Evolutionary conservation across 2,797 vertebrate genomes (phyloP), one percentile per base, ranked within the genome.

Genomic region (Danionella dracula): DNA sequence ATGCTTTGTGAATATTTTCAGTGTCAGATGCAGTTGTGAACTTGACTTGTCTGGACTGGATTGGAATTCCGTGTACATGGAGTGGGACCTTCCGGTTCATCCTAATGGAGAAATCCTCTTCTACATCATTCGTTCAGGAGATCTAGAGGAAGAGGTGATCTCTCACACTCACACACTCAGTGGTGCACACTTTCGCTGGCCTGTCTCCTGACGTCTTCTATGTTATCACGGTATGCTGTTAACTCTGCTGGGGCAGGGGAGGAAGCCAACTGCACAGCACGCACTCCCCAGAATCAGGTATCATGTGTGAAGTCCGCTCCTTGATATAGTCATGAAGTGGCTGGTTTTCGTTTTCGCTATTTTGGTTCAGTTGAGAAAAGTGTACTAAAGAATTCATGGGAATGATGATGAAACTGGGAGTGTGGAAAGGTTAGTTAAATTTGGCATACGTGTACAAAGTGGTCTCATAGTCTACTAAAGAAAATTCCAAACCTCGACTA

Each of bases 201-300:
- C 88, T 98, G 53, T 76, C 72, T 29, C 90, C 94, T 19, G 86
- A 94, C 54, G 74, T 76, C 8, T 77, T 87, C 15, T 97, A 97
- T 35, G 53, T 73, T 13, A 84, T 98, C 77, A 83, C 78, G 78
- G 86, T 98, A 77, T 70, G 92, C 93, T 7, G 90, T 93, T 74
- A 99, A 94, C 17, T 93, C 93, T 51, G 94, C 90, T n/a, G 96
- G 95, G 40, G 80, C 84, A 23, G 95, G 96, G 56, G 82, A 90
- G 31, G 78, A 81, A 57, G 76, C 84, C 6, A 86, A 79, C 53
- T 99, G 96, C 67, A 90, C 83, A 2, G 75, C 89, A 45, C 89
- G 71, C 55, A 99, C 96, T 0, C 87, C 87, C 82, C 90, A 44
- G 96, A 98, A 82, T 88, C 91, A 92, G 96, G 96, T 98, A 92